These are phyloP conservation scores for Synanthedon formicaeformis DNA, from an alignment of 2,888 invertebrate genomes.

Conservation along the genomic window DNA sequence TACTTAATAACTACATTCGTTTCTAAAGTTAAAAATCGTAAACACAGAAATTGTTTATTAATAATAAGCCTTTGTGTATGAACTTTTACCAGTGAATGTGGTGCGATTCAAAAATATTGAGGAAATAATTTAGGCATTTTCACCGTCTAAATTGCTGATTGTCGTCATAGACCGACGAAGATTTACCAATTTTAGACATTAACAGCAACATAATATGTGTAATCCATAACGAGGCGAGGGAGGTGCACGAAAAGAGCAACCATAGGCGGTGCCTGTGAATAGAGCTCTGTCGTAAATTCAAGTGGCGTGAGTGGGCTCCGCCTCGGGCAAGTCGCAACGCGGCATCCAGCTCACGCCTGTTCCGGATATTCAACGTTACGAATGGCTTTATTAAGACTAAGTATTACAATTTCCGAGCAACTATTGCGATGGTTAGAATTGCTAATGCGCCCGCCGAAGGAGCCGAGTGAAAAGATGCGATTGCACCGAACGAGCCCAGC, in stretches of 20 bases:
- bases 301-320: conserved; percentile 25
- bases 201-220: background rate
- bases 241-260: background rate
- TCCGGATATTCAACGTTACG: conserved; percentile 57
- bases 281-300: conserved; percentile 40
- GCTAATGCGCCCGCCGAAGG: conserved; percentile 48
- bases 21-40: no score
- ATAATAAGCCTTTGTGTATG: no score
- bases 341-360: conserved; percentile 34
- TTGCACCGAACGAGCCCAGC: conserved; percentile 29
- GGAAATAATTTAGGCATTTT: no score
- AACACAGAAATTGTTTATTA: no score
- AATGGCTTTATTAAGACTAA: conserved; percentile 66
- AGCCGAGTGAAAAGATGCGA: conserved; percentile 56
- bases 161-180: no score
- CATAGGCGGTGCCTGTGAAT: background rate
- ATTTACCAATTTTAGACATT: no score
- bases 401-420: conserved; percentile 62
- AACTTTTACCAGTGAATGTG: no score
- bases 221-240: background rate
- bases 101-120: no score
- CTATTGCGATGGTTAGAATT: conserved; percentile 57
- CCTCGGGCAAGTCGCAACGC: conserved; percentile 33
- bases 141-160: no score
- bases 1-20: no score